Conservation (phyloP, 2,113 vertebrate genomes). For the Carassius carassius region DNA sequence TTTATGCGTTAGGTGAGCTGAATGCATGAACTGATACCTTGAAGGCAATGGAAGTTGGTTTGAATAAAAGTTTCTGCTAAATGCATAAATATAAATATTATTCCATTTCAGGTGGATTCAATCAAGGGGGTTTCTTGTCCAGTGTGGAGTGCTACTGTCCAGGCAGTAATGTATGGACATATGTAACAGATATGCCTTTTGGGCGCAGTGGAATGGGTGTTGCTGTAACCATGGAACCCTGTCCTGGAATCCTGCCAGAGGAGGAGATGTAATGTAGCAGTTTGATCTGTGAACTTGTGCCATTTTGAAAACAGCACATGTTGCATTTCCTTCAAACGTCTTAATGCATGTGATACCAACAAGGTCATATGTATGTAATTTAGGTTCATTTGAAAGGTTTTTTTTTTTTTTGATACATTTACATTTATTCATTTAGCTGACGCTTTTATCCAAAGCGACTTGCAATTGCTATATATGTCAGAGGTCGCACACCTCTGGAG, state of each 20-base stretch:
- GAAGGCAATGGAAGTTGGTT: neutral
- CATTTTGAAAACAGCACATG: conserved; percentile 15
- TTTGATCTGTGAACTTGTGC: conserved; percentile 15
- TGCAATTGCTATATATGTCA: too few species aligned
- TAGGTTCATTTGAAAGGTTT: neutral
- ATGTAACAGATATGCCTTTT: conserved; percentile 71
- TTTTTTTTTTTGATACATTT: too few species aligned
- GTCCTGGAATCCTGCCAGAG: conserved; percentile 72
- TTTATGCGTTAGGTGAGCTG: conserved; percentile 76
- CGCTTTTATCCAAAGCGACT: too few species aligned
- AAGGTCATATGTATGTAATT: neutral
- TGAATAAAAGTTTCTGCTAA: neutral
- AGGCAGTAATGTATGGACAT: conserved; percentile 73
- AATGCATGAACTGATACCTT: neutral
- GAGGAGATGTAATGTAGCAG: conserved; percentile 32
- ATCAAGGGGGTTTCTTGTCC: conserved; percentile 78
- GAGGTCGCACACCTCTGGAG: too few species aligned
- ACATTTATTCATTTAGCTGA: too few species aligned
- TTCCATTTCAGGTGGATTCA: conserved; percentile 75
- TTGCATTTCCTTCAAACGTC: neutral
- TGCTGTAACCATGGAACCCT: conserved; percentile 84
- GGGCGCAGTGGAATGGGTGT: conserved; percentile 81
- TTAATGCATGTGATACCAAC: conserved; percentile 8
- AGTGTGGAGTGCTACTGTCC: conserved; percentile 78
- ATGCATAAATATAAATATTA: neutral